A percentile compares a stretch with the other conserved stretches of the same genome.
Conservation (phyloP, 1,140 invertebrate genomes). For the Telenomus remus region DNA sequence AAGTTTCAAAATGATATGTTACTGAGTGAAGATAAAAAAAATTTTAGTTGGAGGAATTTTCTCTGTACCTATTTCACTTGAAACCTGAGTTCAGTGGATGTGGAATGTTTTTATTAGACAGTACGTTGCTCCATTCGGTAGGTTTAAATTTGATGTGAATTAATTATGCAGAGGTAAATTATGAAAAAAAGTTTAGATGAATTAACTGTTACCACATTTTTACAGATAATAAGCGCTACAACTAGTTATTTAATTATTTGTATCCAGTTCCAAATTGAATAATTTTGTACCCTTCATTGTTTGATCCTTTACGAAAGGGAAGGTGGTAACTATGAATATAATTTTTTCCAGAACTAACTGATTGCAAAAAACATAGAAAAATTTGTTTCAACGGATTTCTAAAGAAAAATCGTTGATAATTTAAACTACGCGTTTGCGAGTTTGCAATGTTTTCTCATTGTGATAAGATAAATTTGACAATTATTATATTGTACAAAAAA, state of each 20-base stretch:
- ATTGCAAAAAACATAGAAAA: too few relatives aligned
- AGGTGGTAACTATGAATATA: too few relatives aligned
- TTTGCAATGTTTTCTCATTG: too few relatives aligned
- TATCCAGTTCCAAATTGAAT: slow-evolving; percentile 12
- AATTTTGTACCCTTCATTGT: too few relatives aligned
- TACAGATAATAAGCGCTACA: slow-evolving; percentile 8
- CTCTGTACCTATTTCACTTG: slow-evolving; percentile 27
- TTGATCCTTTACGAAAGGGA: too few relatives aligned
- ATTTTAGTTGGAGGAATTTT: slow-evolving; percentile 36
- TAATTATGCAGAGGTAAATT: not conserved
- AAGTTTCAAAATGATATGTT: too few relatives aligned
- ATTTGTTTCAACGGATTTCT: too few relatives aligned
- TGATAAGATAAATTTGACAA: too few relatives aligned
- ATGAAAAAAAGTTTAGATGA: not conserved
- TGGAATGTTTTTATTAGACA: slow-evolving; percentile 24
- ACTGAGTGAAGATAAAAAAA: slow-evolving; percentile 2
- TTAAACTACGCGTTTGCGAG: too few relatives aligned
- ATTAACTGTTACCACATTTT: not conserved
- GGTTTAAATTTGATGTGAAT: not conserved
- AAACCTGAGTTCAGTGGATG: slow-evolving; percentile 25
- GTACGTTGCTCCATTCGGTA: slow-evolving; percentile 35
- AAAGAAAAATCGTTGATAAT: too few relatives aligned
- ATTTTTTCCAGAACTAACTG: too few relatives aligned
- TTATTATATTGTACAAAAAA: too few relatives aligned
- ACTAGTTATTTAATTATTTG: slow-evolving; percentile 17